Conservation (phyloP, 2,888 invertebrate genomes). For the Polydesmus complanatus region DNA sequence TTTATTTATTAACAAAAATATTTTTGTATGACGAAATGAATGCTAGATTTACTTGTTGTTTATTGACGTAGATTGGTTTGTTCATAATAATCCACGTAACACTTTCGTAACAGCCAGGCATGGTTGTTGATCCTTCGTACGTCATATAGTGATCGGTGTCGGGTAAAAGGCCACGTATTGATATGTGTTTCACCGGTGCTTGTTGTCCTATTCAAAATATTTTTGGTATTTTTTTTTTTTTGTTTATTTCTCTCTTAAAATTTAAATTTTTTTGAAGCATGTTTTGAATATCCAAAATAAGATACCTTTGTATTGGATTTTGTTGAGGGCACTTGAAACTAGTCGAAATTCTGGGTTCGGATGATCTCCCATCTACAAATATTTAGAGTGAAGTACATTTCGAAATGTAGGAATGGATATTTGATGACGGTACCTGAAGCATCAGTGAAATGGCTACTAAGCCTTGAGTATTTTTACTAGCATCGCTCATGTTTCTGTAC, state of each 20-base stretch:
- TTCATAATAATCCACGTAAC: constrained; percentile 97
- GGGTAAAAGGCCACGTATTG: constrained; percentile 74
- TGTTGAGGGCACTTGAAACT: constrained; percentile 80
- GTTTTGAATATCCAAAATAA: constrained; percentile 21
- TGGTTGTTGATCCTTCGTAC: constrained; percentile 92
- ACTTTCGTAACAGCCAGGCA: constrained; percentile 94
- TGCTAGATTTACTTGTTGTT: constrained; percentile 68
- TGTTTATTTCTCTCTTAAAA: neutral
- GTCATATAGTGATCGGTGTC: constrained; percentile 95
- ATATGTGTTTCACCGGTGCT: constrained; percentile 68
- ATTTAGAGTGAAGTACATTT: neutral
- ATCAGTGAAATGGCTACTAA: constrained; percentile 87
- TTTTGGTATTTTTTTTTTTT: neutral
- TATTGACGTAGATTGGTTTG: constrained; percentile 94
- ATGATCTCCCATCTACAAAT: constrained; percentile 65
- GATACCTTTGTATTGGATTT: constrained; percentile 81
- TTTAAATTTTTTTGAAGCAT: neutral
- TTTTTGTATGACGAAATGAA: too few relatives aligned
- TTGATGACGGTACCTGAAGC: constrained; percentile 58
- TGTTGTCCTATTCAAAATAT: constrained; percentile 49
- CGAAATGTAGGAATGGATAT: neutral
- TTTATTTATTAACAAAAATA: neutral
- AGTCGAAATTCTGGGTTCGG: constrained; percentile 82
- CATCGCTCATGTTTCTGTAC: constrained; percentile 91
- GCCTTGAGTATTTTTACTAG: constrained; percentile 83